Percentiles rank a stretch among this genome's conserved stretches.
These are phyloP conservation scores for Pelodytes ibericus DNA, from an alignment of 2,797 vertebrate species.

Conservation along the genomic window DNA sequence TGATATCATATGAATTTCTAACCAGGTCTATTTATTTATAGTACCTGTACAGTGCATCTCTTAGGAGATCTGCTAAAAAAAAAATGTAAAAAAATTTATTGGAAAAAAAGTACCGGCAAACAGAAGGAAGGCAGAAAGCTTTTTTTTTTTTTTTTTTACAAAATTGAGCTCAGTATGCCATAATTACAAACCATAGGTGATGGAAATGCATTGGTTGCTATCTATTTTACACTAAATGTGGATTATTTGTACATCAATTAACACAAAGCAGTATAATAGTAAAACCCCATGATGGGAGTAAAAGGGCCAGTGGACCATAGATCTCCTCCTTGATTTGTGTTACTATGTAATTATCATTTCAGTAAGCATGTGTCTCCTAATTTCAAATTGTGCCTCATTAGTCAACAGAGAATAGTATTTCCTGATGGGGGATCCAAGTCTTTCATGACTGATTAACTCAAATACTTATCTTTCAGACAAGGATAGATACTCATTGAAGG, in stretches of 20 bases:
- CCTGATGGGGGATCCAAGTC: constrained; percentile 37
- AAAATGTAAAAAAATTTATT: no score
- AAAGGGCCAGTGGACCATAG: not conserved
- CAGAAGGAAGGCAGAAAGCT: no score
- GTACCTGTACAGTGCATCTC: no score
- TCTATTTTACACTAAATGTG: not conserved
- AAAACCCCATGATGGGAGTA: not conserved
- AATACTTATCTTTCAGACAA: constrained; percentile 29
- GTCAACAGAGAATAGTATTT: constrained; percentile 43
- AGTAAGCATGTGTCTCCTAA: constrained; percentile 31
- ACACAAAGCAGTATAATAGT: not conserved
- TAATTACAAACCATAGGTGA: no score
- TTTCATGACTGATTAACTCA: constrained; percentile 49
- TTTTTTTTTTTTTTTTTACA: no score
- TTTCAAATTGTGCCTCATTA: constrained; percentile 50
- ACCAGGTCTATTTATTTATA: no score
- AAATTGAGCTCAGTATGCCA: no score
- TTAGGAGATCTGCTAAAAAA: no score
- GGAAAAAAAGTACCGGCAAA: no score
- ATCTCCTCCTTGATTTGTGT: constrained; percentile 32
- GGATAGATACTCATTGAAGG: constrained; percentile 32
- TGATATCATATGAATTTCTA: no score
- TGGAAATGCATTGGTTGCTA: not conserved
- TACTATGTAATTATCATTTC: constrained; percentile 38
- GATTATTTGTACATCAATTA: not conserved